phyloP scores from a whole-genome alignment of 2,113 vertebrate species.

The Zingel zingel region DNA sequence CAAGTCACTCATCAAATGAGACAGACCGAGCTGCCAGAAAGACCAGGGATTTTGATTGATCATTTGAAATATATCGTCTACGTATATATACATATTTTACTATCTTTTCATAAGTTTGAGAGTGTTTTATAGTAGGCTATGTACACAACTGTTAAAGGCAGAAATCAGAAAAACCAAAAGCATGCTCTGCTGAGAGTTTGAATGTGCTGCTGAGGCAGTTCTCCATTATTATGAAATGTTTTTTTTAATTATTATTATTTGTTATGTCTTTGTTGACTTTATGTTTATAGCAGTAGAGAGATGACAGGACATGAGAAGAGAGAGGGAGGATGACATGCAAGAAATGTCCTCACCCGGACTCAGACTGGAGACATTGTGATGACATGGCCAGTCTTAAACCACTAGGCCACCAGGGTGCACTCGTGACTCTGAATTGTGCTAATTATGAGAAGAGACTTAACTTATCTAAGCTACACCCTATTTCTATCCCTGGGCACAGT shows the following conservation, averaged over 20 bases:
- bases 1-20: conserved; percentile 4
- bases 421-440: background rate
- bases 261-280: background rate
- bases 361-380: background rate
- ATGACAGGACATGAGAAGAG: background rate
- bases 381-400: background rate
- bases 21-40: background rate
- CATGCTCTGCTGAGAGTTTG: background rate
- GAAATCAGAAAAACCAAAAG: background rate
- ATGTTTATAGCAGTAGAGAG: background rate
- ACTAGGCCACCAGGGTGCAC: conserved; percentile 3
- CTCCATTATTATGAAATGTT: background rate
- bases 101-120: background rate
- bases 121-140: background rate
- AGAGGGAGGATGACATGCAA: background rate
- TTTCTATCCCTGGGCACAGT: background rate
- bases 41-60: background rate
- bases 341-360: background rate
- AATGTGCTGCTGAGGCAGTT: background rate
- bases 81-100: background rate
- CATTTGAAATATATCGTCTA: background rate
- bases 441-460: background rate
- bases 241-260: background rate
- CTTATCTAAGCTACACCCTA: background rate
- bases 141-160: background rate